phyloP scores from a whole-genome alignment of 2,888 invertebrate species.

The Caenorhabditis sp. region DNA sequence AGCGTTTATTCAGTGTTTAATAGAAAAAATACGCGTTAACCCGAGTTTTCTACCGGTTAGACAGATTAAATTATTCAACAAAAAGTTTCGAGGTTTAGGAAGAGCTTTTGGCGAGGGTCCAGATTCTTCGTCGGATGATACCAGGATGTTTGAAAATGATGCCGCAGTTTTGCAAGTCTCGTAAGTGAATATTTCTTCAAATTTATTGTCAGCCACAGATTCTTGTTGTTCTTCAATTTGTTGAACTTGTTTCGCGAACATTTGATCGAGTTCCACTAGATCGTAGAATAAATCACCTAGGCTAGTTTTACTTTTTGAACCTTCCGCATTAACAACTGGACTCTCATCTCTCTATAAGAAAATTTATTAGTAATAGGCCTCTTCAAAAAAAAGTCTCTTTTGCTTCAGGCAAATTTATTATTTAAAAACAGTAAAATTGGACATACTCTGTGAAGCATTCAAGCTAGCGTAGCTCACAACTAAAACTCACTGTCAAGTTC shows the following conservation, averaged over 20 bases:
- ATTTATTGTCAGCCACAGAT: no score
- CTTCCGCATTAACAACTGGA: neutral
- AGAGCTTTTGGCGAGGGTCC: neutral
- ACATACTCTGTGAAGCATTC: no score
- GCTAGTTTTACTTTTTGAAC: conserved; percentile 8
- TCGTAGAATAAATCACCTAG: conserved; percentile 30
- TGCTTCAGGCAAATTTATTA: no score
- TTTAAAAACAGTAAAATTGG: no score
- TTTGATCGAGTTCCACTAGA: conserved; percentile 29
- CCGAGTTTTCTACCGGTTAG: neutral
- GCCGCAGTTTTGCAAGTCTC: neutral
- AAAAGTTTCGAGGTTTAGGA: neutral
- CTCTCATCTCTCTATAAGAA: neutral
- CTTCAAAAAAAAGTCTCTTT: no score
- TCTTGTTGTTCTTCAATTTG: neutral
- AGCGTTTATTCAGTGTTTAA: neutral
- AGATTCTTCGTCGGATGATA: neutral
- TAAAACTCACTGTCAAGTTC: neutral
- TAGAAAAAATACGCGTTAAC: neutral
- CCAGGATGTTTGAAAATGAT: neutral
- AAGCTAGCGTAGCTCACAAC: no score
- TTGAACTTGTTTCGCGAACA: conserved; percentile 21
- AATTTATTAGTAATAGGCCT: no score
- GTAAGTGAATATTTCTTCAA: neutral
- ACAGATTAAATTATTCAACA: neutral